phyloP scores from a whole-genome alignment of 2,888 invertebrate genomes.

The Drosophila tripunctata region DNA sequence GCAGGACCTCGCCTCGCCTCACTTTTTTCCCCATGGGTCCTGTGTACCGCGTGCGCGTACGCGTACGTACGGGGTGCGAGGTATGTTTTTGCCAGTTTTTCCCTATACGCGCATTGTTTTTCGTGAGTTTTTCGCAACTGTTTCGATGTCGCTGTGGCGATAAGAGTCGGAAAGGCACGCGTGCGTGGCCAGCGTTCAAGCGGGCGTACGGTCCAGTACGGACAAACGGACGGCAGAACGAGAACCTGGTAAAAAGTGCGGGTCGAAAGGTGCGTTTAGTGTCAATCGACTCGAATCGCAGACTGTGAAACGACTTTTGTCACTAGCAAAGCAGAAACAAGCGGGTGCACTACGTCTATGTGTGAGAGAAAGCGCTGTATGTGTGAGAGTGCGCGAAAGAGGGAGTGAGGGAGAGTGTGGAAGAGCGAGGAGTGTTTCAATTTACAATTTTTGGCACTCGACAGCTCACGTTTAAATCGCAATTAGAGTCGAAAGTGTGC shows the following conservation, averaged over 20 bases:
- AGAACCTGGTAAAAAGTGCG: constrained; percentile 49
- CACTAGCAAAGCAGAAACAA: constrained; percentile 55
- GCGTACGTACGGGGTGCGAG: not conserved
- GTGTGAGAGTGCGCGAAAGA: not conserved
- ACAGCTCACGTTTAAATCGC: constrained; percentile 62
- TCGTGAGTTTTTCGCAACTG: constrained; percentile 68
- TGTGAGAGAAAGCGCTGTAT: not conserved
- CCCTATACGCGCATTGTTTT: constrained; percentile 20
- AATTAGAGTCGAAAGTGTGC: constrained; percentile 63
- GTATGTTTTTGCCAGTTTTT: not conserved
- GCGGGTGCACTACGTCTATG: constrained; percentile 50
- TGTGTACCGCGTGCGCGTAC: not conserved
- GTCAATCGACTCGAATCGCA: constrained; percentile 26
- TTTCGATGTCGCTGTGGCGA: constrained; percentile 38
- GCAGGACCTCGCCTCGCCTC: constrained; percentile 39
- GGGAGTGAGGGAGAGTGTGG: constrained; percentile 3
- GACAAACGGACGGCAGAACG: constrained; percentile 23
- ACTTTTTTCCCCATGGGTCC: not conserved
- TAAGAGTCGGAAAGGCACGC: constrained; percentile 57
- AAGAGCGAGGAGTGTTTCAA: constrained; percentile 34
- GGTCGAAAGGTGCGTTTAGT: constrained; percentile 69
- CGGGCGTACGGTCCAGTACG: no score
- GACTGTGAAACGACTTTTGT: constrained; percentile 53
- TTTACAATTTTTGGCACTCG: constrained; percentile 62
- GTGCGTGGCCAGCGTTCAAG: constrained; percentile 57